Evolutionary conservation across 2,888 invertebrate genomes (phyloP), one percentile per base, ranked within the genome.

Genomic region (Dione vanillae): DNA sequence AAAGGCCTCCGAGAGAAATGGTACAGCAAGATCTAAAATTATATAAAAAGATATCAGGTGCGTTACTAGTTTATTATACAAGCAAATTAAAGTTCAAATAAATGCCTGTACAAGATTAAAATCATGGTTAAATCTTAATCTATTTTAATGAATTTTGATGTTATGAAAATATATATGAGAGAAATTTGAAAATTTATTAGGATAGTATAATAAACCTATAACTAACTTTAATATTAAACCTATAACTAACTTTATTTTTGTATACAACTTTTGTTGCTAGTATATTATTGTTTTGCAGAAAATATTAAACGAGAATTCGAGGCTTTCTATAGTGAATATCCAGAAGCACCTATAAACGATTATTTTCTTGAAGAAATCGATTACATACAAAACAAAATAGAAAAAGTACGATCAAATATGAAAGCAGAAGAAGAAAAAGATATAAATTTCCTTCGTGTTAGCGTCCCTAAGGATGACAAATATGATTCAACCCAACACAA

Each of bases 301-400:
- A 89, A 87, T 80, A 83, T 92, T 74, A 87, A 90, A 75, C 81
- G 83, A 69, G 90, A 91, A 77, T 85, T 91, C 75, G 85, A 88
- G 77, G 83, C 80, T 66, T 89, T 86, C 81, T 90, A 92, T 77
- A 86, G 87, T 70, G 89, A 90, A 73, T 88, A 90, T 78, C 83
- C 87, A 62, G 83, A 86, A 47, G 83, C 84, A 71, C 78, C 78
- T 77, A 78, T 82, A 72, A 82, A 80, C 69, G 80, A 77, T 68
- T 82, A 84, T 74, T 82, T 83, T 81, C 74, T 79, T 75, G 80
- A 83, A 75, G 82, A 78, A 78, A 82, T 73, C 45, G 54, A 71
- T 65, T 69, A 74, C 20, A 52, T 72, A 62, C 68, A 69, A 73
- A 72, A 61, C 45, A 72, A 65, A 49, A 66, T 70, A 12, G 20